phyloP scores from a whole-genome alignment of 1,140 invertebrate species.

The Formica exsecta region DNA sequence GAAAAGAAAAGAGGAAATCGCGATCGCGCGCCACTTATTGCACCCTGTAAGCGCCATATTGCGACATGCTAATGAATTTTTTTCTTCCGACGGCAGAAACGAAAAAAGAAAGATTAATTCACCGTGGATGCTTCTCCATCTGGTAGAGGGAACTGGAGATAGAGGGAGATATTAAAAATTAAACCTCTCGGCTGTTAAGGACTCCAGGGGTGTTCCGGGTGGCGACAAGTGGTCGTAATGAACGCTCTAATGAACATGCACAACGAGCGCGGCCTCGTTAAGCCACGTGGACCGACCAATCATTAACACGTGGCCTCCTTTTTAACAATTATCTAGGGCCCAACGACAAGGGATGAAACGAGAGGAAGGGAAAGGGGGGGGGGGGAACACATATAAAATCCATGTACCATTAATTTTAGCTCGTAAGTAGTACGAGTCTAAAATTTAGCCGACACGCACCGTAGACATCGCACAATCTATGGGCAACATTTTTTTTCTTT shows the following conservation, averaged over 20 bases:
- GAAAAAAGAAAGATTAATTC: constrained; percentile 76
- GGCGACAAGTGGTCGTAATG: constrained; percentile 79
- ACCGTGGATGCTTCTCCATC: constrained; percentile 39
- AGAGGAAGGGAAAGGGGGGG: neutral
- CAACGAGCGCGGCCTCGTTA: constrained; percentile 73
- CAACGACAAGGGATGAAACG: neutral
- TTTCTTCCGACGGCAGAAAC: constrained; percentile 62
- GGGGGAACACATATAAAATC: neutral
- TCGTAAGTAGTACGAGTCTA: too few species aligned
- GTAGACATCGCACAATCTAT: too few species aligned
- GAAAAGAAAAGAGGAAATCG: neutral
- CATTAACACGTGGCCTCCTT: constrained; percentile 35
- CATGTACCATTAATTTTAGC: neutral
- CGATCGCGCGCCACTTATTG: constrained; percentile 19
- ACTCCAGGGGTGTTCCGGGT: neutral
- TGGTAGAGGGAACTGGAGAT: constrained; percentile 48
- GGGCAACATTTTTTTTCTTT: too few species aligned
- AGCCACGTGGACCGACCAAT: constrained; percentile 66
- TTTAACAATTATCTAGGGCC: constrained; percentile 32
- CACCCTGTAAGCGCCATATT: constrained; percentile 65
- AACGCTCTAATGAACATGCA: constrained; percentile 77
- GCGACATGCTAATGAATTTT: constrained; percentile 81
- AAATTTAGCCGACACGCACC: too few species aligned
- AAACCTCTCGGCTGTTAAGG: constrained; percentile 70
- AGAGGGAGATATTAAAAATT: constrained; percentile 80